Conservation (phyloP, 2,888 invertebrate species). For the Crocallis elinguaria region DNA sequence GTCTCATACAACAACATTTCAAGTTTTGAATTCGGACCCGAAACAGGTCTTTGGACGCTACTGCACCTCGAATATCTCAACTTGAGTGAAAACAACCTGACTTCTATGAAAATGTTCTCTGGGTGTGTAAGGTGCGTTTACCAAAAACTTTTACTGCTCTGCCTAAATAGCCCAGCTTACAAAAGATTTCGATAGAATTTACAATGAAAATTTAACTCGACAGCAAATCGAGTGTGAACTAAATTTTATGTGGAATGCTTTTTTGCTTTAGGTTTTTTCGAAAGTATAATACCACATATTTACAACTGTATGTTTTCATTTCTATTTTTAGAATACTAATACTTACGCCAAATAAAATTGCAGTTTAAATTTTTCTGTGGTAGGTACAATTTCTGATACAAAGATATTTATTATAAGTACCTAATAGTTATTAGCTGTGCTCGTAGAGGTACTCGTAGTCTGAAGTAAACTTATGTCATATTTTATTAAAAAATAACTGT, state of each 20-base stretch:
- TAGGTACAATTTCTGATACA: no score
- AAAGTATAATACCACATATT: background rate
- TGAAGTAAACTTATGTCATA: no score
- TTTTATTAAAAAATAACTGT: no score
- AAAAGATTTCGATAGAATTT: slow-evolving; percentile 37
- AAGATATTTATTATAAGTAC: no score
- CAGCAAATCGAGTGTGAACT: slow-evolving; percentile 14
- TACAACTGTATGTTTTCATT: background rate
- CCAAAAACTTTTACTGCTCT: no score
- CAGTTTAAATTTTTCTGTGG: no score
- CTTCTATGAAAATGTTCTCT: slow-evolving; percentile 80
- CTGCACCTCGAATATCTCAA: slow-evolving; percentile 80
- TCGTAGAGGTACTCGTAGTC: no score
- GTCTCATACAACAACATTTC: slow-evolving; percentile 84
- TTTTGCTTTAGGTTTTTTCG: background rate
- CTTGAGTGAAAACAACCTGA: slow-evolving; percentile 82
- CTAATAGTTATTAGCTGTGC: no score
- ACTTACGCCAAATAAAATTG: no score
- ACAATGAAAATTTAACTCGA: slow-evolving; percentile 33
- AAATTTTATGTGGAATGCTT: slow-evolving; percentile 14
- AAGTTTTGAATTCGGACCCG: slow-evolving; percentile 65
- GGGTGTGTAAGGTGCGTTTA: slow-evolving; percentile 76
- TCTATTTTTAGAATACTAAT: no score
- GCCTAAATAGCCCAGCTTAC: no score
- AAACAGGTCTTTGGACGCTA: slow-evolving; percentile 79